phyloP scores from a whole-genome alignment of 2,113 vertebrate species.

The Epinephelus fuscoguttatus region DNA sequence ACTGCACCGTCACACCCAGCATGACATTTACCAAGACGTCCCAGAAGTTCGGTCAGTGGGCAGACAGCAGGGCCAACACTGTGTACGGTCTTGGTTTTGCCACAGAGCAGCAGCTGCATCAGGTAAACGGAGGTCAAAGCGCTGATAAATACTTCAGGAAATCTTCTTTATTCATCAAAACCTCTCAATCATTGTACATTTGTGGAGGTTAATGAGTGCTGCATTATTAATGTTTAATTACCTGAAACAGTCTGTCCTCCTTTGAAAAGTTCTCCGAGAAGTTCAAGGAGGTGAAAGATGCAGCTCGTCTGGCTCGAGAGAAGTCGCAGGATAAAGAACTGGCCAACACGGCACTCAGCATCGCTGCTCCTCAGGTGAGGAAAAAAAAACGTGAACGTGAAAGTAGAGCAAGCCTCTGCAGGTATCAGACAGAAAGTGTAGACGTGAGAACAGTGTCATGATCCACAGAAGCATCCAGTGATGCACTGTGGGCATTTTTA shows the following conservation, averaged over 20 bases:
- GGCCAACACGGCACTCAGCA: constrained; percentile 89
- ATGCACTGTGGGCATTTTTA: background rate
- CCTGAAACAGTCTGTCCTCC: constrained; percentile 4
- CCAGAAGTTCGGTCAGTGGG: constrained; percentile 99
- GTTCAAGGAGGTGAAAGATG: constrained; percentile 92
- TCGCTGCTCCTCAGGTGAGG: constrained; percentile 94
- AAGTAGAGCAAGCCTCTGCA: constrained; percentile 30
- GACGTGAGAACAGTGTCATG: background rate
- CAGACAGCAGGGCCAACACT: constrained; percentile 95
- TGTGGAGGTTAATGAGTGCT: background rate
- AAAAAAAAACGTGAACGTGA: background rate
- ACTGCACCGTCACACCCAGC: constrained; percentile 96
- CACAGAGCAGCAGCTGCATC: constrained; percentile 94
- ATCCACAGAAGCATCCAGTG: background rate
- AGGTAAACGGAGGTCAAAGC: constrained; percentile 82
- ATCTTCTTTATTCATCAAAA: background rate
- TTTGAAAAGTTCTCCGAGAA: constrained; percentile 82
- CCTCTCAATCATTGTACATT: background rate
- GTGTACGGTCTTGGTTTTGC: constrained; percentile 96
- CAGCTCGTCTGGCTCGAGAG: constrained; percentile 91
- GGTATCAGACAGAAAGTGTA: background rate
- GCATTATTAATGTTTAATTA: constrained; percentile 3
- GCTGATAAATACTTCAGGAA: background rate
- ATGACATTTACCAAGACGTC: constrained; percentile 99
- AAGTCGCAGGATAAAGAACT: constrained; percentile 97